Conservation (phyloP, 2,888 invertebrate genomes). For the Eupeodes latifasciatus region DNA sequence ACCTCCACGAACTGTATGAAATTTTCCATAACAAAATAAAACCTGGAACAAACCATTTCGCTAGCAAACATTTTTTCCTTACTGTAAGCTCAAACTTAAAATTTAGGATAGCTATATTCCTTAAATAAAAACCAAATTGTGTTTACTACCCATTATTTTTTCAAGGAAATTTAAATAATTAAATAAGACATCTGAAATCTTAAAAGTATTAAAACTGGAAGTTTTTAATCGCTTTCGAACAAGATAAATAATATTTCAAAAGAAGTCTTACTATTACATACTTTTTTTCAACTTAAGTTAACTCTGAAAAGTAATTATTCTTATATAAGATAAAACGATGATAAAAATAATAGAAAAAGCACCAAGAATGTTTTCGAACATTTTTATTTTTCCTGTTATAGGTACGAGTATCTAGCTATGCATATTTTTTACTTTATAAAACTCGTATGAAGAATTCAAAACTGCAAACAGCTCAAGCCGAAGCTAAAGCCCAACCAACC, state of each 20-base stretch:
- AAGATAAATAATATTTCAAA: not conserved
- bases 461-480: not conserved
- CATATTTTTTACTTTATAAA: not conserved
- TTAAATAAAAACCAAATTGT: too few relatives aligned
- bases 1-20: too few relatives aligned
- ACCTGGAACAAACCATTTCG: too few relatives aligned
- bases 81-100: too few relatives aligned
- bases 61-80: too few relatives aligned
- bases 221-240: not conserved
- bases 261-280: not conserved
- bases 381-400: slow-evolving; percentile 4
- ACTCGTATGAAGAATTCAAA: slow-evolving; percentile 16
- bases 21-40: too few relatives aligned
- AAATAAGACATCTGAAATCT: too few relatives aligned
- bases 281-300: not conserved
- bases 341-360: not conserved
- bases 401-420: too few relatives aligned
- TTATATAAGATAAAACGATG: not conserved
- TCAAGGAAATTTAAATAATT: too few relatives aligned
- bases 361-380: slow-evolving; percentile 35
- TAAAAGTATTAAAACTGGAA: not conserved
- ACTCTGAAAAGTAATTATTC: slow-evolving; percentile 54
- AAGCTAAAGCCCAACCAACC: not conserved
- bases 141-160: too few relatives aligned
- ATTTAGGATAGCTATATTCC: too few relatives aligned